Evolutionary conservation across 2,797 vertebrate genomes (phyloP).

Genomic region (Gymnodraco acuticeps): DNA sequence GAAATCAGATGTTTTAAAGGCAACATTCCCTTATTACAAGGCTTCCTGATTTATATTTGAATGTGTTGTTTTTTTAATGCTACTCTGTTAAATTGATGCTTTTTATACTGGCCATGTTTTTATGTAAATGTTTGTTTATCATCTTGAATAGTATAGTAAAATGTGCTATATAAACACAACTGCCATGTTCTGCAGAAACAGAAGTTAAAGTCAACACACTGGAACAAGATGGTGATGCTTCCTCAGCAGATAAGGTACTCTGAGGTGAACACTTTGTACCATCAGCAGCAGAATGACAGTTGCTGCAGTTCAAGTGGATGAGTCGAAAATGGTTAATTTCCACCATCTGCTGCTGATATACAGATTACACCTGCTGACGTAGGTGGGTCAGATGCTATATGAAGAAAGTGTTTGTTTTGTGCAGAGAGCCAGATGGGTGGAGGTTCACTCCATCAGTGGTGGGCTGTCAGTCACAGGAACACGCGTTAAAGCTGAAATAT

Average conservation of each 20-base stretch:
- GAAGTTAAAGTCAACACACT: constrained; percentile 2
- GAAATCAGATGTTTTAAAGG: no score
- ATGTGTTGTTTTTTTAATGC: no score
- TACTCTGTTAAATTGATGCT: not conserved
- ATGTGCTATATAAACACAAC: not conserved
- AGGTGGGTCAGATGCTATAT: constrained; percentile 60
- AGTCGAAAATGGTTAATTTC: constrained; percentile 47
- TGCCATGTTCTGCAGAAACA: not conserved
- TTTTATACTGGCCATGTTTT: not conserved
- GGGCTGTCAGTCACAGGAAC: constrained; percentile 54
- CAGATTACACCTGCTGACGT: constrained; percentile 51
- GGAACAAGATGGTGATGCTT: constrained; percentile 4
- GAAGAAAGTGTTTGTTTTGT: constrained; percentile 57
- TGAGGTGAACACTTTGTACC: constrained; percentile 17
- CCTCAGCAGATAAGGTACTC: not conserved
- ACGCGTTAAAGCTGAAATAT: constrained; percentile 35
- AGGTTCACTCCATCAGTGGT: constrained; percentile 26
- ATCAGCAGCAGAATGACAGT: constrained; percentile 24
- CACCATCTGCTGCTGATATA: constrained; percentile 56
- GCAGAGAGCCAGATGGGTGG: constrained; percentile 59
- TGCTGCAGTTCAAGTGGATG: constrained; percentile 28
- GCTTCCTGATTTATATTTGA: no score
- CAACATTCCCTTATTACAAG: no score
- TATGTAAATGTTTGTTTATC: not conserved
- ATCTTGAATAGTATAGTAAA: no score